Evolutionary conservation across 2,888 invertebrate genomes (phyloP), one percentile per base, ranked within the genome.

Genomic region (Teleiodes luculella): DNA sequence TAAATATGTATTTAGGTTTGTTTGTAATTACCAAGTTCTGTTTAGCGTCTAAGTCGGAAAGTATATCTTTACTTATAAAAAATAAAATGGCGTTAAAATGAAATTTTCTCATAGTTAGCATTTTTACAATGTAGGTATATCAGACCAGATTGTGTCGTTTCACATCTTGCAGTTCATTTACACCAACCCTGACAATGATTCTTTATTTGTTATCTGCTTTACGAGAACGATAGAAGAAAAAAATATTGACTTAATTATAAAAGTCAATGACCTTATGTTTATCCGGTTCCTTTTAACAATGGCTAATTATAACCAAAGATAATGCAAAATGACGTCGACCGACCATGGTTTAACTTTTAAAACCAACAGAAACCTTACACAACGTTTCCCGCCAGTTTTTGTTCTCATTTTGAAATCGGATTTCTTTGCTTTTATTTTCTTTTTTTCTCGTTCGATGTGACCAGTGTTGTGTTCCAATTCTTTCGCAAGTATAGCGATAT

Each of bases 401-500:
- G 59, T 61, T 63, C 54, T 57, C 57, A 60, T 60, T 65, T 62
- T 63, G 54, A 53, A 41, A 13, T 35, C 20, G 13, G 36, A 18
- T 53, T 33, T n/a, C 11, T 35, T 33, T 52, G n/a, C 31, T 52
- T 11, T 31, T 51, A 10, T 31, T 60, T 70, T 69, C 65, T 61
- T 63, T 60, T 59, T 63, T 64, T 61, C 64, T 62, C 60, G 55
- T 58, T 58, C 55, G 56, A 57, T 61, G 61, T 62, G 63, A 65
- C 63, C 67, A 63, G 59, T 66, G 68, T 59, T 67, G 59, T 66
- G 68, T 59, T 67, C 66, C 66, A 71, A 58, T 71, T 41, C 3
- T 74, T 75, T 69, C 65, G 64, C 68, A 71, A 70, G 61, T 67
- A 68, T 64, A 62, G 62, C 64, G 65, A 66, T 70, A 64, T 57